Conservation (phyloP, 2,113 vertebrate species). For the Silurus meridionalis region DNA sequence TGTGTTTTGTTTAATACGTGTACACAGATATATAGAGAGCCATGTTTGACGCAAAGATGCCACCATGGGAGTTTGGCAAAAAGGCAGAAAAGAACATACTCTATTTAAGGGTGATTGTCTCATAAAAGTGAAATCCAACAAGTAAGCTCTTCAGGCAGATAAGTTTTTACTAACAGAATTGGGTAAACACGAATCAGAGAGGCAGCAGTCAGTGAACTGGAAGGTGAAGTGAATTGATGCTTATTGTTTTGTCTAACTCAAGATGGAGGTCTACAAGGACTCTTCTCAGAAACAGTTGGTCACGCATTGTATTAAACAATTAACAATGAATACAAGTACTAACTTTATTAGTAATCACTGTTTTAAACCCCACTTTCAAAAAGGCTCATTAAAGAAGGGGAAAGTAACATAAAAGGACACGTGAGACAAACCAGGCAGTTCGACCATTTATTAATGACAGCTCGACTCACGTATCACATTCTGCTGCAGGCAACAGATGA, state of each 20-base stretch:
- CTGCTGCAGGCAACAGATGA: no score
- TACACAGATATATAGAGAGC: not conserved
- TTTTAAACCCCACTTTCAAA: no score
- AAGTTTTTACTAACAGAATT: not conserved
- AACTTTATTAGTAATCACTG: no score
- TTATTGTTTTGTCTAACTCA: not conserved
- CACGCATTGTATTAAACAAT: not conserved
- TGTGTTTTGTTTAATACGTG: not conserved
- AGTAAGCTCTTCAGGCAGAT: not conserved
- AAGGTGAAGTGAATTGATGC: not conserved
- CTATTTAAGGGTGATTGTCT: not conserved
- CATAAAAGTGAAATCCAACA: not conserved
- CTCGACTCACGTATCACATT: no score
- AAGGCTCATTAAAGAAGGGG: no score
- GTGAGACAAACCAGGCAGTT: no score
- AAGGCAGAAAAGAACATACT: not conserved
- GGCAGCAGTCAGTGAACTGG: not conserved
- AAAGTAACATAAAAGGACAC: no score
- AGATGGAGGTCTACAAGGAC: not conserved
- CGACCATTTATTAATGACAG: no score
- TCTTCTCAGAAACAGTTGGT: not conserved
- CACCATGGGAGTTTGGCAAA: not conserved
- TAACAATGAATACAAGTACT: no score
- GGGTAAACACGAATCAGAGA: not conserved
- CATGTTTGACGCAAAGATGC: not conserved